Evolutionary conservation across 1,140 invertebrate species (phyloP), one percentile per base, ranked within the genome.

Genomic region (Bicyclus anynana): DNA sequence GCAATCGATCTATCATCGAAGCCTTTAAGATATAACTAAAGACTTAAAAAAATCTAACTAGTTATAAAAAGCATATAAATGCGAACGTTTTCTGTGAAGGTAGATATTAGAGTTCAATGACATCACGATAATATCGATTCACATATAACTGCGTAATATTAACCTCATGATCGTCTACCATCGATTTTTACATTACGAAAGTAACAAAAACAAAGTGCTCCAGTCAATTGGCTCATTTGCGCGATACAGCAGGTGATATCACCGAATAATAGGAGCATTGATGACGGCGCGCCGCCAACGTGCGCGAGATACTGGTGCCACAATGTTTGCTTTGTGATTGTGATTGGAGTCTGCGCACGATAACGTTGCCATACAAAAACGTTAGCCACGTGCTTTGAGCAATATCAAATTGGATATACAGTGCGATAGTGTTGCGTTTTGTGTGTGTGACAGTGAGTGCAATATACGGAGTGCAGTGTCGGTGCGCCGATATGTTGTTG

Each of bases 401-500:
- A n/a, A n/a, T n/a, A n/a, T n/a, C 23, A 23, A 7, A 23, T 23
- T 4, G 23, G n/a, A n/a, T n/a, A 23, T 23, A 23, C 23, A 23
- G 23, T 23, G 23, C 23, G 23, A 49, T 53, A 37, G 14, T 54
- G 42, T 53, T 52, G 59, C 53, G 26, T 37, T 37, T 40, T 26
- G 53, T 44, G 67, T 58, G 66, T 52, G 74, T 80, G 73, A 71
- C 62, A 53, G 68, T 70, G 63, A 69, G 65, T 67, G 38, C 59
- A 67, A 63, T 74, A 69, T 70, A 54, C 59, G 51, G 66, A 57
- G 60, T 27, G 60, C 53, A 56, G 37, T 70, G 62, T 72, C 67
- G 73, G 75, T 62, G 69, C 69, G 77, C 65, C 82, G 82, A 78
- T 80, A 87, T 87, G 84, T 81, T 85, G 80, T 77, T 87, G 76